Base-by-base conservation (phyloP, 2,113 vertebrate species). In the Climacteris rufus region DNA sequence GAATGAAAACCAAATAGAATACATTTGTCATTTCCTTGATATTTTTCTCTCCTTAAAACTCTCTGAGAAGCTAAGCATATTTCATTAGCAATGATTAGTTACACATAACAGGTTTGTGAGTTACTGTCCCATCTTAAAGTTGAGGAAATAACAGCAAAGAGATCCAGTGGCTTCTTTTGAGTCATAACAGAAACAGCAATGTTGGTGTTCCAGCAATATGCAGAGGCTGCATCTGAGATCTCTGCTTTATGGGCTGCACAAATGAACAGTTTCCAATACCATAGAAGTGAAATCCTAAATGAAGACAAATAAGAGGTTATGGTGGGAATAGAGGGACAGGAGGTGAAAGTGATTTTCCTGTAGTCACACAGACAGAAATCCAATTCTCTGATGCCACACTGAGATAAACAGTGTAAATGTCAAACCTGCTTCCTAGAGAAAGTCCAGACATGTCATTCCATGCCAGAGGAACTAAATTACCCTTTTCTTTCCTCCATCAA, bases 341-440 rank as follows among this genome's bases (percentile, higher is more conserved):
- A 47, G 33, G 63, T 9, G 19, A 70, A 93, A 83, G 50, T 77
- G 64, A 63, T 39, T 94, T 83, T 74, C 39, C 56, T 63, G 5
- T 20, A 53, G 60, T 92, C 64, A 77, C 64, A 83, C 28, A 77
- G 89, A 70, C 68, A 93, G 85, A 87, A 93, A 90, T 52, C 39
- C 68, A 95, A 47, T 75, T 90, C 45, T 70, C 76, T 87, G 89
- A 90, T 92, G 80, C 72, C 60, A 77, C 42, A 39, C 35, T 50
- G 59, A 89, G 93, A 94, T 77, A 93, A 74, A 81, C 35, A 70
- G 52, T 33, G 89, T 68, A 93, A 96, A 93, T 59, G 75, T 92
- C 87, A 91, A 92, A 94, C 71, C 87, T 90, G 49, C 66, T 85
- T 72, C 53, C 28, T 72, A 91, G 90, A 93, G 71, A 45, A 76